Percentiles rank a stretch among this genome's conserved stretches.
phyloP scores from a whole-genome alignment of 2,888 invertebrate species.

The Euspilapteryx auroguttella region DNA sequence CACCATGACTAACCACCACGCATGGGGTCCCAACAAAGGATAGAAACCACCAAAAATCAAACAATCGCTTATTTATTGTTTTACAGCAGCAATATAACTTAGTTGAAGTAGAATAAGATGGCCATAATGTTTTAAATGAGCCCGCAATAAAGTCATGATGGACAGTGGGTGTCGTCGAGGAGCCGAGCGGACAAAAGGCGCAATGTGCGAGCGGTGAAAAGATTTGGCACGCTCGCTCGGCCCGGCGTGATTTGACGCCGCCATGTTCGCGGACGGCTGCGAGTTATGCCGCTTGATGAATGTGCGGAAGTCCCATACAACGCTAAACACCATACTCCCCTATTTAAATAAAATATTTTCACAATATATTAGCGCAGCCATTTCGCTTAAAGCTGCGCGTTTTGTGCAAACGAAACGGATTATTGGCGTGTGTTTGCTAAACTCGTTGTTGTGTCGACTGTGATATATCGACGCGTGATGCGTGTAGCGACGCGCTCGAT shows the following conservation, averaged over 20 bases:
- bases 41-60: conserved; percentile 33
- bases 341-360: conserved; percentile 43
- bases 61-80: conserved; percentile 54
- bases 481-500: too few relatives aligned
- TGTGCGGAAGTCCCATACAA: conserved; percentile 49
- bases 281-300: conserved; percentile 33
- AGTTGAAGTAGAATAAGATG: conserved; percentile 29
- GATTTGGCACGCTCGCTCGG: conserved; percentile 45
- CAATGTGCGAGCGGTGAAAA: conserved; percentile 15
- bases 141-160: conserved; percentile 54
- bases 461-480: conserved; percentile 25
- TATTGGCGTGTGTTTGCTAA: conserved; percentile 31
- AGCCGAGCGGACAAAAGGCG: conserved; percentile 7
- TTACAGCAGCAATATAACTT: conserved; percentile 49
- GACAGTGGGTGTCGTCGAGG: conserved; percentile 16
- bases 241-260: conserved; percentile 5
- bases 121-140: conserved; percentile 38
- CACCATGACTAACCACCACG: conserved; percentile 27
- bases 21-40: conserved; percentile 37
- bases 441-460: conserved; percentile 30
- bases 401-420: conserved; percentile 30
- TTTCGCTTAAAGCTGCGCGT: conserved; percentile 36
- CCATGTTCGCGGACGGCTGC: conserved; percentile 15
- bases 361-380: conserved; percentile 42
- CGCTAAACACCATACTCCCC: conserved; percentile 44